phyloP scores from a whole-genome alignment of 53 echinoderm and acorn worm species.

The Patiria pectinifera region DNA sequence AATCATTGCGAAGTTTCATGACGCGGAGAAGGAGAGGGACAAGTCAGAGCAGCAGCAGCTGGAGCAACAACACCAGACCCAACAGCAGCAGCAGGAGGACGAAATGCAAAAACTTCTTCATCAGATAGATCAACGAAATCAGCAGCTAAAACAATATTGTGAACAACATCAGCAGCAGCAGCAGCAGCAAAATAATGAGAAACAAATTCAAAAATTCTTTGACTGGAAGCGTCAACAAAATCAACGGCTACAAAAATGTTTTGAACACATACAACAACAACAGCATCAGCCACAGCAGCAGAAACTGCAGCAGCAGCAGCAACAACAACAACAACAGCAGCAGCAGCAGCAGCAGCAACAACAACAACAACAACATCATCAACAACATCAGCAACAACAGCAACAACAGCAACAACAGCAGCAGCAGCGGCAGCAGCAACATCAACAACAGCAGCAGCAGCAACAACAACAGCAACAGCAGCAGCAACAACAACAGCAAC shows the following conservation, averaged over 20 bases:
- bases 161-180: neutral
- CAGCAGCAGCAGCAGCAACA: neutral
- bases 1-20: conserved; percentile 1
- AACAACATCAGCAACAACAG: neutral
- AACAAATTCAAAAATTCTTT: neutral
- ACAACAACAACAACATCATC: neutral
- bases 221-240: neutral
- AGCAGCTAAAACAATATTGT: neutral
- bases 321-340: neutral
- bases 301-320: neutral
- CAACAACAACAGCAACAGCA: conserved; percentile 6
- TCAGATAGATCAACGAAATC: neutral
- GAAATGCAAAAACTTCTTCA: neutral
- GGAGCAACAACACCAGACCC: neutral
- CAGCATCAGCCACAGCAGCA: neutral
- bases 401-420: conserved; percentile 3
- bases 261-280: neutral
- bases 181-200: neutral
- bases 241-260: neutral
- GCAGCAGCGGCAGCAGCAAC: neutral
- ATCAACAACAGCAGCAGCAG: neutral
- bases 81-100: neutral
- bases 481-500: neutral
- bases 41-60: neutral
- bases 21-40: neutral